A percentile compares a stretch with the other conserved stretches of the same genome.
These are phyloP conservation scores for Anguilla megastoma DNA, from an alignment of 2,797 vertebrate species.

Conservation along the genomic window DNA sequence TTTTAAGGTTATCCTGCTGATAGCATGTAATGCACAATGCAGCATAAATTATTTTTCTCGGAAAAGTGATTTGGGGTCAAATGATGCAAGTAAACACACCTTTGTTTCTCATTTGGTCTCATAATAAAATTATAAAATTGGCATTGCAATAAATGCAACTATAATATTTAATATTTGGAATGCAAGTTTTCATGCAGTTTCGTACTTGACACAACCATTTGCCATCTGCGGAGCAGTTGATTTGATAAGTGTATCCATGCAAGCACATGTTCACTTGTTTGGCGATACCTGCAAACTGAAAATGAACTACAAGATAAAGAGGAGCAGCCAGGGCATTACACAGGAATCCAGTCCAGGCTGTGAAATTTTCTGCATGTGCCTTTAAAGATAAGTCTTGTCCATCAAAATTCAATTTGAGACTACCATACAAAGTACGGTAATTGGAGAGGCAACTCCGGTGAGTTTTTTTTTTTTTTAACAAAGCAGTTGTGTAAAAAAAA, in stretches of 20 bases:
- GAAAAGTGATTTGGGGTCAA: not conserved
- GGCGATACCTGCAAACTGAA: not conserved
- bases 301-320: not conserved
- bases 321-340: not conserved
- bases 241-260: not conserved
- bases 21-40: not conserved
- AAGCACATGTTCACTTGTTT: not conserved
- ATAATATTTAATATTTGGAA: not conserved
- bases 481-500: not conserved
- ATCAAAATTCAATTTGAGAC: slow-evolving; percentile 12
- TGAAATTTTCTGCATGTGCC: not conserved
- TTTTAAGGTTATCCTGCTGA: not conserved
- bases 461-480: not conserved
- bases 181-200: not conserved
- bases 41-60: not conserved
- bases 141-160: not conserved
- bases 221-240: not conserved
- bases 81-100: not conserved
- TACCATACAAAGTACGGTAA: not conserved
- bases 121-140: not conserved
- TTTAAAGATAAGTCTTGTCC: slow-evolving; percentile 8
- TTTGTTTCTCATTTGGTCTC: not conserved
- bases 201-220: not conserved
- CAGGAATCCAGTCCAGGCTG: not conserved
- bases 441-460: not conserved